Percentiles rank a stretch among this genome's conserved stretches.
These are phyloP conservation scores for Buathra laborator DNA, from an alignment of 2,888 invertebrate species.

Conservation along the genomic window DNA sequence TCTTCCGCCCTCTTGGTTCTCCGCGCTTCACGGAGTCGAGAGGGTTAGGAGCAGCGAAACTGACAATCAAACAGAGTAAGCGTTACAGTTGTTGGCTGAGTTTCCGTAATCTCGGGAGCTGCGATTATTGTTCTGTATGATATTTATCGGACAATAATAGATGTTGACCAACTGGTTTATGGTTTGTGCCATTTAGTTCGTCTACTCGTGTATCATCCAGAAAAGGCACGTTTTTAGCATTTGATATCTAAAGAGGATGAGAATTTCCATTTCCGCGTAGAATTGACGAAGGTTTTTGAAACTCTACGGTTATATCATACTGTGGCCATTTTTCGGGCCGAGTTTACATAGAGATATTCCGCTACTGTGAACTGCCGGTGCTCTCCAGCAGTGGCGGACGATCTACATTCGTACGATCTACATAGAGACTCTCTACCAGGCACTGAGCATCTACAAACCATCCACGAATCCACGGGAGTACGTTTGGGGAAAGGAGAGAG, in stretches of 20 bases:
- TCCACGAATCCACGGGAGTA: slow-evolving; percentile 32
- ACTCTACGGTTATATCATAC: neutral
- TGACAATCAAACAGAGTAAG: slow-evolving; percentile 9
- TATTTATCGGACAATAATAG: neutral
- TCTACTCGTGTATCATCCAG: neutral
- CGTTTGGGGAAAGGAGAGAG: slow-evolving; percentile 37
- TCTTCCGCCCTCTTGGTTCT: neutral
- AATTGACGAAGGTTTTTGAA: neutral
- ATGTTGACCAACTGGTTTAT: neutral
- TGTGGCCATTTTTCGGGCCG: slow-evolving; percentile 6
- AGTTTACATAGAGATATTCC: neutral
- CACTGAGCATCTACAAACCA: slow-evolving; percentile 33
- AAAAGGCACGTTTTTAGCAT: neutral
- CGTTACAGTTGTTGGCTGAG: slow-evolving; percentile 1
- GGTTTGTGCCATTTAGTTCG: no score
- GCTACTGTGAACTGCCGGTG: slow-evolving; percentile 17
- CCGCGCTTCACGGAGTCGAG: neutral
- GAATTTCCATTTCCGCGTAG: neutral
- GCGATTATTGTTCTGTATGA: neutral
- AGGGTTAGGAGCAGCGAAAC: neutral
- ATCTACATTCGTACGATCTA: slow-evolving; percentile 27
- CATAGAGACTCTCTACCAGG: neutral
- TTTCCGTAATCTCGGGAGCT: neutral
- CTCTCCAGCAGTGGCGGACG: neutral
- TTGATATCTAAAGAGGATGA: neutral